Evolutionary conservation across 2,113 vertebrate species (phyloP).

Genomic region (Callithrix jacchus): DNA sequence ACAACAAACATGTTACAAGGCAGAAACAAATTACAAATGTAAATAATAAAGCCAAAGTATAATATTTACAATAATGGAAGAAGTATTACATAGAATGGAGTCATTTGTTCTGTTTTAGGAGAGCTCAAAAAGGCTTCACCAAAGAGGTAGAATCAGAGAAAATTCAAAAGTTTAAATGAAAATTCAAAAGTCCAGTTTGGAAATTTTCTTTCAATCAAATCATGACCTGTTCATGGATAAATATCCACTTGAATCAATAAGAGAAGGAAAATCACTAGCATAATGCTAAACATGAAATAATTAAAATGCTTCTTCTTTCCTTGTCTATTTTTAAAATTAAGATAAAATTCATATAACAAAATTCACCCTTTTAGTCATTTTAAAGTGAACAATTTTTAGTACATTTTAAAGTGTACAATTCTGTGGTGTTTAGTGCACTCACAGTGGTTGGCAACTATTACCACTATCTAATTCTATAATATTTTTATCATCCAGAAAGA

Average conservation of each 20-base stretch:
- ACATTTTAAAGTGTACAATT: not conserved
- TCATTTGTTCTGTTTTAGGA: not conserved
- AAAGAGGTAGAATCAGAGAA: not conserved
- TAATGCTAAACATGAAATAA: not conserved
- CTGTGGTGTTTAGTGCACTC: not conserved
- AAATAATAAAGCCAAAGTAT: not conserved
- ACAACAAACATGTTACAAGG: not conserved
- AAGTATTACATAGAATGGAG: not conserved
- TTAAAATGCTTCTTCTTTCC: not conserved
- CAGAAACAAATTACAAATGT: slow-evolving; percentile 25
- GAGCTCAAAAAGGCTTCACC: not conserved
- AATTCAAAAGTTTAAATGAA: not conserved
- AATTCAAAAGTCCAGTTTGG: not conserved
- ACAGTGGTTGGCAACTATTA: not conserved
- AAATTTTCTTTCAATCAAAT: not conserved
- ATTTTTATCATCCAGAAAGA: not conserved
- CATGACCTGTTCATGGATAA: not conserved
- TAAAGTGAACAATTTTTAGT: not conserved
- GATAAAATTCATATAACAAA: not conserved
- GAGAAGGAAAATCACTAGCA: not conserved
- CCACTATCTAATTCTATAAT: not conserved
- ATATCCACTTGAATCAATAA: not conserved
- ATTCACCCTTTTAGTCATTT: not conserved
- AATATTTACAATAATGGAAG: not conserved
- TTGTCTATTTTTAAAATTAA: not conserved